Percentiles rank a stretch among this genome's conserved stretches.
Evolutionary conservation across 2,797 vertebrate species (phyloP).

Genomic region (Characodon lateralis): DNA sequence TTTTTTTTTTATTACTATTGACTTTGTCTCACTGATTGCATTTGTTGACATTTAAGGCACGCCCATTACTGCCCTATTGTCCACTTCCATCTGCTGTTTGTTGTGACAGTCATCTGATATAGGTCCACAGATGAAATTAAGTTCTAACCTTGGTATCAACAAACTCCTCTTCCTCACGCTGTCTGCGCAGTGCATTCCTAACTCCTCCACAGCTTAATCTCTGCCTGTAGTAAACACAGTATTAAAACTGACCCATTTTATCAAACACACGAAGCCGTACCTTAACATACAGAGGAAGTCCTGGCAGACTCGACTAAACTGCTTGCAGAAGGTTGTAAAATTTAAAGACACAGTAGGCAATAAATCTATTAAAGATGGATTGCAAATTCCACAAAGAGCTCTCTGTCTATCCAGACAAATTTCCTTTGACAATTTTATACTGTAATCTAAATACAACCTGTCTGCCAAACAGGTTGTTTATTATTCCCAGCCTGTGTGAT

Average conservation of each 20-base stretch:
- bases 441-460: neutral
- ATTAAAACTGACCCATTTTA: constrained; percentile 77
- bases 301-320: constrained; percentile 49
- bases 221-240: constrained; percentile 51
- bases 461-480: neutral
- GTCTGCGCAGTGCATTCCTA: constrained; percentile 49
- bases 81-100: neutral
- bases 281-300: constrained; percentile 25
- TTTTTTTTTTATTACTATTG: neutral
- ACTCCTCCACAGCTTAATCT: constrained; percentile 60
- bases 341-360: constrained; percentile 25
- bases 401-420: constrained; percentile 46
- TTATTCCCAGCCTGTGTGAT: neutral
- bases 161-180: constrained; percentile 3
- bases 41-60: neutral
- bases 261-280: constrained; percentile 31
- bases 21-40: neutral
- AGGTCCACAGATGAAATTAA: constrained; percentile 33
- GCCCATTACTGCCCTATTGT: neutral
- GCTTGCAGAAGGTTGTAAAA: constrained; percentile 26
- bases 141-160: constrained; percentile 34
- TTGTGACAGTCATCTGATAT: neutral
- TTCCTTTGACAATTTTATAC: constrained; percentile 15
- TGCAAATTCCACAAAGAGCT: constrained; percentile 47
- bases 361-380: constrained; percentile 46